Evolutionary conservation across 2,888 invertebrate species (phyloP), one percentile per base, ranked within the genome.

Genomic region (Plutella xylostella): DNA sequence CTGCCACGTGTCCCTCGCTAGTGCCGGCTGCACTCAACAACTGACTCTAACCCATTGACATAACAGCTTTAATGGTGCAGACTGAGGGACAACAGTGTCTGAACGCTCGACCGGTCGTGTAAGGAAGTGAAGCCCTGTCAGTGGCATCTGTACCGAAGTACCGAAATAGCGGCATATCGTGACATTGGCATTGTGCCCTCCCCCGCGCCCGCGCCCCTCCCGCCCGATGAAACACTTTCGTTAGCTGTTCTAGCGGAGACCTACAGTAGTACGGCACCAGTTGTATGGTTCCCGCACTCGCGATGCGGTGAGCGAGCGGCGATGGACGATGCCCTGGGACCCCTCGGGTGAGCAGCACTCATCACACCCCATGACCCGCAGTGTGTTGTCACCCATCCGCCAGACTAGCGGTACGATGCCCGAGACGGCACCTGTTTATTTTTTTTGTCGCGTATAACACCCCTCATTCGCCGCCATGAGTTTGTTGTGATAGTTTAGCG

Each of bases 161-260:
- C 56, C 57, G 40, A 64, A 65, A 66, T 67, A 67, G 62, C 56
- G 46, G n/a, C 47, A 43, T 53, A 55, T 45, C 52, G 60, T 63
- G 68, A 62, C 66, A 61, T 65, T 68, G 68, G 64, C 67, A 65
- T 64, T 62, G 63, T 56, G 51, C n/a, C 40, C 35, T 35, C 50
- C 50, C 47, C 47, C 42, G 47, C 48, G 47, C 45, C 50, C 49
- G 48, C 48, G 15, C 15, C 17, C 33, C 33, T 14, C 33, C 33
- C 17, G 5, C 15, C 33, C 33, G 33, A 33, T 33, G 14, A 7
- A 14, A 14, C 15, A 17, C 15, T 14, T 33, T 17, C 33, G 15
- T 15, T 17, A 33, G 17, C n/a, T 6, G 7, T 33, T 9, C 6
- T 33, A 7, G 14, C n/a, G 4, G 17, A 14, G 17, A 4, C 15